These are phyloP conservation scores for Scaptomyza flava DNA, from an alignment of 2,888 invertebrate species.

Conservation along the genomic window DNA sequence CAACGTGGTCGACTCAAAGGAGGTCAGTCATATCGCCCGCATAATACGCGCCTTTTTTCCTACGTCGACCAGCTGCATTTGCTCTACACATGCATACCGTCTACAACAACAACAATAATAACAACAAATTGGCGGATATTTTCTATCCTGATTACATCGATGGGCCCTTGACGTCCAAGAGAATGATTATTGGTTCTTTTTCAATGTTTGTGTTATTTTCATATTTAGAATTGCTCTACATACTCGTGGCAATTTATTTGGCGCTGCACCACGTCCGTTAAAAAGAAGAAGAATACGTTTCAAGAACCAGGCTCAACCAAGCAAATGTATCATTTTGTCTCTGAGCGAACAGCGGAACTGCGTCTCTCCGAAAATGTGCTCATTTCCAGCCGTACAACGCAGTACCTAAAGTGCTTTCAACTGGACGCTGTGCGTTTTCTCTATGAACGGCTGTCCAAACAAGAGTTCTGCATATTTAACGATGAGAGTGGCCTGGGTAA, in stretches of 20 bases:
- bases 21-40: not conserved
- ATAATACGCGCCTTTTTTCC: conserved; percentile 45
- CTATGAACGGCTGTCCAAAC: conserved; percentile 75
- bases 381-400: conserved; percentile 73
- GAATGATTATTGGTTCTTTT: conserved; percentile 80
- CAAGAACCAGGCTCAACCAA: conserved; percentile 15
- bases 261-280: conserved; percentile 71
- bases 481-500: conserved; percentile 84
- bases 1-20: not conserved
- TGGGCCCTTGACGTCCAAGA: conserved; percentile 73
- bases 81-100: conserved; percentile 63
- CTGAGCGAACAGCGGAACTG: conserved; percentile 77
- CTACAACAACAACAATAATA: conserved; percentile 43
- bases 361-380: conserved; percentile 66
- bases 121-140: conserved; percentile 56
- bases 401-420: conserved; percentile 82
- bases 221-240: conserved; percentile 82
- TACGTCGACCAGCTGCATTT: conserved; percentile 40
- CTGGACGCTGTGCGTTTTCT: conserved; percentile 81
- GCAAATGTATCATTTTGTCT: conserved; percentile 82
- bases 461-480: conserved; percentile 81
- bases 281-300: not conserved
- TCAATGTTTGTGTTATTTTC: conserved; percentile 84
- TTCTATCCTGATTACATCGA: conserved; percentile 78
- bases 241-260: conserved; percentile 82